Conservation (phyloP, 1,140 invertebrate genomes). For the roundworm (Caenorhabditis elegans) region WBcel235 BX284604.4:4310501-4311000, state of each 20-base stretch:
- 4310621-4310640: neutral
- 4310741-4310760: neutral
- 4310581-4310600: neutral
- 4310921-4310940: too few species aligned
- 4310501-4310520: neutral
- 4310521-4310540: neutral
- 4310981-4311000: too few species aligned
- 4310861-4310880: too few species aligned
- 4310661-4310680: slow-evolving; percentile 5
- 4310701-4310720: neutral
- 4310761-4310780: too few species aligned
- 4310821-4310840: too few species aligned
- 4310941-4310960: too few species aligned
- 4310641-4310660: neutral
- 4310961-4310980: too few species aligned
- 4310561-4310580: neutral
- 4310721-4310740: neutral
- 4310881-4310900: too few species aligned
- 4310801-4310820: too few species aligned
- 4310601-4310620: neutral
- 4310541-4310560: neutral
- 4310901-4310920: too few species aligned
- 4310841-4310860: too few species aligned
- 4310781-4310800: too few species aligned
- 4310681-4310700: neutral